Evolutionary conservation across 2,797 vertebrate genomes (phyloP), one percentile per base, ranked within the genome.

Genomic region (Huso huso): DNA sequence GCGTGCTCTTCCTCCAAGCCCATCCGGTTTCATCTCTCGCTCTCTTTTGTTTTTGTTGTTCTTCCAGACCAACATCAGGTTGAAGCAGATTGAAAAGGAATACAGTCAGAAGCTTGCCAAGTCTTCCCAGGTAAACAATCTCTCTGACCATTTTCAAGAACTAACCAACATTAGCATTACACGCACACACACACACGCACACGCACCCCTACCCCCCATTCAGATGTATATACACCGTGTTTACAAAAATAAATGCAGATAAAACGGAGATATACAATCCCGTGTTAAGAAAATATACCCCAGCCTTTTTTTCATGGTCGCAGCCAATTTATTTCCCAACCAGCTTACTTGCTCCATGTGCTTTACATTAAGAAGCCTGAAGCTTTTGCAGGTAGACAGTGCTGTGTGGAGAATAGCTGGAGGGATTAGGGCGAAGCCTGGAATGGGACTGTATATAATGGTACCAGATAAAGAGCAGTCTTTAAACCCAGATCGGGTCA

Each of bases 71-170:
- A 92, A 79, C 88, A 84, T 84, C 90, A 87, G 83, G 82, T 81
- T 96, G 88, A 94, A 86, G 90, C 92, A 94, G 87, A 83, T 88
- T 49, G 93, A 96, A 83, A 89, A 91, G 86, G 94, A 95, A 68
- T 91, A 81, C 78, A 75, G 73, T 66, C 93, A 93, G 83, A 94
- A 91, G 78, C 87, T 94, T 72, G 82, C 88, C 72, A 92, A 84
- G 68, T 93, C 91, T 77, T 86, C 90, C 4, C 92, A 98, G 95
- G 88, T 91, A 84, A 75, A 83, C 77, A 71, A 62, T 1, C 37
- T 49, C 7, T 48, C 37, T 37, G 37, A 37, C 4, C 37, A 37
- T 37, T 37, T 37, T 37, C 37, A 37, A 37, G 4, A 37, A 37
- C 37, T 5, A 37, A 37, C 37, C 37, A 37, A 37, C 37, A 4